Base-by-base conservation (phyloP, 2,888 invertebrate species). In the Caenorhabditis sulstoni region DNA sequence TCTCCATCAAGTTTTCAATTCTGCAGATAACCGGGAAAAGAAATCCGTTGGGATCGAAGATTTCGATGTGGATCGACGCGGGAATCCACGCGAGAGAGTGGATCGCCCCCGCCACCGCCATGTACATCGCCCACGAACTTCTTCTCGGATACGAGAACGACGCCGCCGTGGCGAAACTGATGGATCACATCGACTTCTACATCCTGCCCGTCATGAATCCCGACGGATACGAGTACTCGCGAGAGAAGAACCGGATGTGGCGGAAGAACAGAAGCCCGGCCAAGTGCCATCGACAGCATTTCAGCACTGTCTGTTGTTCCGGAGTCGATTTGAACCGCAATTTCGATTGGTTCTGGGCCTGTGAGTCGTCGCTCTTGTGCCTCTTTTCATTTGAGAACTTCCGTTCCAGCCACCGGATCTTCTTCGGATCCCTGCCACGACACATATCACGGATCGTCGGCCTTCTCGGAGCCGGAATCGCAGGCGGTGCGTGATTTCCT, bases 391-490 rank as follows among this genome's bases (percentile, higher is more conserved):
- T 1, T 16, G 11, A 58, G 16, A 8, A 12, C 9, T 14, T 3
- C 18, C 20, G 2, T 22, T 29, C 3, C 79, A 86, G 86, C 86
- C 12, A 81, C 81, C 44, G 86, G 86, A 9, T 81, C 86, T 3
- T 82, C 84, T 0, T 71, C 81, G 9, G 85, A 87, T 58, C 84
- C 88, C 1, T 90, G 90, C 68, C 87, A 88, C 39, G 90, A 90
- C 62, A 89, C 89, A 1, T 90, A 88, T 62, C 87, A 88, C 41
- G 90, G 90, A 1, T 76, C 85, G 0, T 61, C 82, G 3, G 86
- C 90, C 5, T 90, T 90, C 83, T 88, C 88, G 47, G 90, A 90
- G 64, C 89, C 90, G 1, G 90, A 90, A 76, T 87, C 90, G 0
- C 61, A 75, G 16, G 88, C 90, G 1, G 87, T 90, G 7, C 75